Percentiles rank a stretch among this genome's conserved stretches.
Conservation (phyloP, 1,140 invertebrate genomes). For the Heliconius hewitsoni region DNA sequence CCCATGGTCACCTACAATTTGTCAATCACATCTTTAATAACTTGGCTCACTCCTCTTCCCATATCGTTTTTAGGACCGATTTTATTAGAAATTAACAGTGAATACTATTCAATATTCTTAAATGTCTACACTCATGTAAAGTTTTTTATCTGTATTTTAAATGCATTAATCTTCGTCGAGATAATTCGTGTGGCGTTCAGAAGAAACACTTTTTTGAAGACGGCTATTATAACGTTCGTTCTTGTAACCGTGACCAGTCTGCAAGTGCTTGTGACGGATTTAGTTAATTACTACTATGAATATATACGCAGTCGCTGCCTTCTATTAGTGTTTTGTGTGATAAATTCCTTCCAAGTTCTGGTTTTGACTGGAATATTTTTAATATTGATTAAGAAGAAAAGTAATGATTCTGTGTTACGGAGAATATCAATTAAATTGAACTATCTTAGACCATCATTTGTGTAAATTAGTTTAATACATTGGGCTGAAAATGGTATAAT, state of each 20-base stretch:
- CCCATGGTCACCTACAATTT: slow-evolving; percentile 38
- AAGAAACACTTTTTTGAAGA: slow-evolving; percentile 45
- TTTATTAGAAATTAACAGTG: slow-evolving; percentile 29
- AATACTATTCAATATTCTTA: slow-evolving; percentile 38
- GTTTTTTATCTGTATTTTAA: slow-evolving; percentile 46
- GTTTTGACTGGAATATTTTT: slow-evolving; percentile 47
- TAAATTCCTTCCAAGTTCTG: slow-evolving; percentile 56
- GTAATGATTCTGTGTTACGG: slow-evolving; percentile 30
- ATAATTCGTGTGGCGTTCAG: slow-evolving; percentile 48
- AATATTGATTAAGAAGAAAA: slow-evolving; percentile 43
- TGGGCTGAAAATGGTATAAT: too few relatives aligned
- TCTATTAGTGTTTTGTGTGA: slow-evolving; percentile 44
- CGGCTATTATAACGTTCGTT: slow-evolving; percentile 47
- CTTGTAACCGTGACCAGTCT: slow-evolving; percentile 51
- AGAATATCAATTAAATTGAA: slow-evolving; percentile 26
- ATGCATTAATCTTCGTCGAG: slow-evolving; percentile 47
- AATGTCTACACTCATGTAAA: slow-evolving; percentile 45
- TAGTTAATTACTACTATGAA: slow-evolving; percentile 45
- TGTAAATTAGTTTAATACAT: neutral
- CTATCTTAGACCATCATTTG: neutral
- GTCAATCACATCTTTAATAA: slow-evolving; percentile 26
- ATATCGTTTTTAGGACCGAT: slow-evolving; percentile 46
- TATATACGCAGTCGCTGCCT: slow-evolving; percentile 30
- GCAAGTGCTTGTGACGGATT: slow-evolving; percentile 54
- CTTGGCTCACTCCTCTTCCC: slow-evolving; percentile 43